Evolutionary conservation across 2,888 invertebrate genomes (phyloP), one percentile per base, ranked within the genome.

Genomic region (Cephus spinipes): DNA sequence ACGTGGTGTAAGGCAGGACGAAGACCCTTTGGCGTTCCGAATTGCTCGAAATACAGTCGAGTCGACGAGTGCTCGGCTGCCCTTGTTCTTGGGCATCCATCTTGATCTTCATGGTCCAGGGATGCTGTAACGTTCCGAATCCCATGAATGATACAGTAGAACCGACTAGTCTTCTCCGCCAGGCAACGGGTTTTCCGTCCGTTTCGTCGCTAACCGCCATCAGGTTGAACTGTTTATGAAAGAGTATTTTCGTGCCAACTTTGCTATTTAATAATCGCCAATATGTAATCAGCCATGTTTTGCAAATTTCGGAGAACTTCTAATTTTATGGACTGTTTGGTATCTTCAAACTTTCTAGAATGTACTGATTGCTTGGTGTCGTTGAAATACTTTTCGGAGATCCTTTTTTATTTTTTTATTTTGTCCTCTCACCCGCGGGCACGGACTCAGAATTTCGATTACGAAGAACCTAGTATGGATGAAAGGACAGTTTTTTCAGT

Each of bases 21-120:
- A 73, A 78, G 78, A 78, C 78, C 78, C 78, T 78, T 78, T 73
- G 78, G 78, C 78, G 78, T 76, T 78, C 74, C 36, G 73, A 78
- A 78, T 78, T 69, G 73, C 78, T 78, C 74, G 75, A 73, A 76
- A 78, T 76, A 78, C 78, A 73, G 76, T 76, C 78, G 78, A 73
- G 35, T 71, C 78, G 40, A n/a, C 55, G 15, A 33, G 31, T 78
- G 55, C 36, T 78, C 31, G 68, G 75, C 78, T 76, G 76, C 78
- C 78, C 78, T 76, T 76, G 76, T 76, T 73, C 75, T 55, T 40
- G 31, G 11, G 71, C 78, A 75, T 73, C 71, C 71, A 55, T 31
- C 68, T 35, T 69, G 36, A 69, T 69, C 75, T 31, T 68, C 32
- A 30, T 15, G 68, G 68, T 34, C 74, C 40, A n/a, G 31, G 69